These are phyloP conservation scores for Brotogeris chrysoptera DNA, from an alignment of 2,797 vertebrate species.

Conservation along the genomic window DNA sequence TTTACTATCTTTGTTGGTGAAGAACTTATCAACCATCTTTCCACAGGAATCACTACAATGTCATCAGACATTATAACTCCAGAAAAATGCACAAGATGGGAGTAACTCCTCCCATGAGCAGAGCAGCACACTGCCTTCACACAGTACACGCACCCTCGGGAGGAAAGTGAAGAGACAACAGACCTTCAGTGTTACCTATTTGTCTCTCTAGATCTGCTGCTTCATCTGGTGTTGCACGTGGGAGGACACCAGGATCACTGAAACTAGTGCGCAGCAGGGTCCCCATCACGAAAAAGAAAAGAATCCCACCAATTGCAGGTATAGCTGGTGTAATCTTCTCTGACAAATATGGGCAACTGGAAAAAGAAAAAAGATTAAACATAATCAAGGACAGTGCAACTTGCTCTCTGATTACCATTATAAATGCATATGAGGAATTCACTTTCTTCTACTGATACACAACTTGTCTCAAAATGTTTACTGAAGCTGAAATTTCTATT, in stretches of 20 bases:
- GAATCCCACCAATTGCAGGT: slow-evolving; percentile 89
- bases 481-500: not conserved
- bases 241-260: slow-evolving; percentile 96
- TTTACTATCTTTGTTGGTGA: not conserved
- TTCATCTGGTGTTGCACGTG: slow-evolving; percentile 92
- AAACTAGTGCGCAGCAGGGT: slow-evolving; percentile 96
- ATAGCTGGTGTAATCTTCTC: slow-evolving; percentile 87
- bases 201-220: slow-evolving; percentile 96
- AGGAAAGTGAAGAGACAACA: slow-evolving; percentile 46
- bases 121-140: slow-evolving; percentile 21
- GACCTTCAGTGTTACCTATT: slow-evolving; percentile 87
- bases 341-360: slow-evolving; percentile 91
- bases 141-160: slow-evolving; percentile 7
- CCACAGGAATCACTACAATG: not conserved
- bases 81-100: not conserved
- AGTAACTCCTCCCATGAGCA: not conserved
- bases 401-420: not conserved
- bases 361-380: slow-evolving; percentile 26
- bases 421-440: not conserved
- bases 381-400: not conserved
- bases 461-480: not conserved
- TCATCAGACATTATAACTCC: not conserved
- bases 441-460: not conserved
- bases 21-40: not conserved
- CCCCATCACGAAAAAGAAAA: slow-evolving; percentile 96